phyloP scores from a whole-genome alignment of 2,113 vertebrate species.

The Brachyistius frenatus region DNA sequence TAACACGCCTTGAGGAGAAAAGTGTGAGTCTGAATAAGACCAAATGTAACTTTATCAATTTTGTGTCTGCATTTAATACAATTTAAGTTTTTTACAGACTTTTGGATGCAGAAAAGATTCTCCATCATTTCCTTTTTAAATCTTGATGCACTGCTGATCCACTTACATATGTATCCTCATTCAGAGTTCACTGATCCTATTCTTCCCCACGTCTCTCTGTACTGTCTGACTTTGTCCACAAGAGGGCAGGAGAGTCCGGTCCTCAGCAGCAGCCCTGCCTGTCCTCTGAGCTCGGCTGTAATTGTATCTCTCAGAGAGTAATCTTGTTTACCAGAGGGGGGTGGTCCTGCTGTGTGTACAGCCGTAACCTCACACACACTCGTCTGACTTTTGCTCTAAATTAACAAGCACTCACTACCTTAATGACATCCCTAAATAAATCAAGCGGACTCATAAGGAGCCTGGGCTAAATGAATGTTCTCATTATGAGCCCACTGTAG shows the following conservation, averaged over 20 bases:
- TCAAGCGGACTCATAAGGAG: slow-evolving; percentile 37
- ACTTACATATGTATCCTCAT: neutral
- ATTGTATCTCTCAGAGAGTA: slow-evolving; percentile 31
- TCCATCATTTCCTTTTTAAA: too few relatives aligned
- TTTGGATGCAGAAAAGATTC: too few relatives aligned
- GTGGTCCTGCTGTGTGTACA: slow-evolving; percentile 25
- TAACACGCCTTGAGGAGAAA: too few relatives aligned
- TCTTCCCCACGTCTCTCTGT: neutral
- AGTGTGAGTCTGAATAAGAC: too few relatives aligned
- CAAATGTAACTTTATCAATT: too few relatives aligned
- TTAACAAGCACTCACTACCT: slow-evolving; percentile 50
- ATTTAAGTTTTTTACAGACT: too few relatives aligned
- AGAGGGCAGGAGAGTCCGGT: slow-evolving; percentile 29
- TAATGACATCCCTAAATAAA: slow-evolving; percentile 58
- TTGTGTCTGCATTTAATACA: too few relatives aligned
- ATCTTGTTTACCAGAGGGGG: slow-evolving; percentile 53
- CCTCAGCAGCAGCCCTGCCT: neutral
- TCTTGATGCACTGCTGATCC: too few relatives aligned
- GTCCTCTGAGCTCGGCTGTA: slow-evolving; percentile 16
- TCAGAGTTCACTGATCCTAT: neutral
- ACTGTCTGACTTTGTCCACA: slow-evolving; percentile 22
- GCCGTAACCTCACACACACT: slow-evolving; percentile 30
- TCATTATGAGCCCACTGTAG: slow-evolving; percentile 48
- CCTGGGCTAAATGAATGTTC: slow-evolving; percentile 50
- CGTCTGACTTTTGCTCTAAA: slow-evolving; percentile 36